Evolutionary conservation across 2,797 vertebrate species (phyloP), one percentile per base, ranked within the genome.

Genomic region (Lagodon rhomboides): DNA sequence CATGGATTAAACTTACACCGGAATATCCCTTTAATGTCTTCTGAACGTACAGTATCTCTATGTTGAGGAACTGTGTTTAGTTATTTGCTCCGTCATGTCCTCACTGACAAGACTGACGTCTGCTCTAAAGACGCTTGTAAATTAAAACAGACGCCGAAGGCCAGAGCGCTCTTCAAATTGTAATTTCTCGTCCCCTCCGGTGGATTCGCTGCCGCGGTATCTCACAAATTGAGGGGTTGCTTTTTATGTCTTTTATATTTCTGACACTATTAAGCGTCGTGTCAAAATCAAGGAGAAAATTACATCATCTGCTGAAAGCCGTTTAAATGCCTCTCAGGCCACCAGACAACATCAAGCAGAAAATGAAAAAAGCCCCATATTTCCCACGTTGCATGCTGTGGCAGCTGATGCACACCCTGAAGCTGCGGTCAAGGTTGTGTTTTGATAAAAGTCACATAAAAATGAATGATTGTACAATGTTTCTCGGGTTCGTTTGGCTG

Each of bases 221-320:
- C 25, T 60, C 49, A 47, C n/a, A 62, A n/a, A 55, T 56, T 23
- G 10, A 68, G 15, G 1, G 11, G 12, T 6, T 13, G 22, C 23
- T 56, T 67, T 67, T 41, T 25, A 41, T 66, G n/a, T 50, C 17
- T 16, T 67, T 65, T 62, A 46, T 54, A 66, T 72, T 72, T 25
- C 53, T n/a, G 46, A 56, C 54, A 23, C 13, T 5, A 22, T 12
- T 25, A 16, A 54, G 47, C 25, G 16, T 50, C 8, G 30, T 23
- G 43, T 50, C 15, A 63, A 41, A 53, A 63, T 58, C 12, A 62
- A 49, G 20, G 9, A 59, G 5, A 34, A 9, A 34, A 34, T 34
- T 38, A 23, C 34, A 46, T 59, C 34, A 8, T 15, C 27, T 2
- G 46, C 25, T 27, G 13, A 75, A 64, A 69, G 25, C 4, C 15